These are phyloP conservation scores for Phasianus colchicus DNA, from an alignment of 2,113 vertebrate species.

Conservation along the genomic window DNA sequence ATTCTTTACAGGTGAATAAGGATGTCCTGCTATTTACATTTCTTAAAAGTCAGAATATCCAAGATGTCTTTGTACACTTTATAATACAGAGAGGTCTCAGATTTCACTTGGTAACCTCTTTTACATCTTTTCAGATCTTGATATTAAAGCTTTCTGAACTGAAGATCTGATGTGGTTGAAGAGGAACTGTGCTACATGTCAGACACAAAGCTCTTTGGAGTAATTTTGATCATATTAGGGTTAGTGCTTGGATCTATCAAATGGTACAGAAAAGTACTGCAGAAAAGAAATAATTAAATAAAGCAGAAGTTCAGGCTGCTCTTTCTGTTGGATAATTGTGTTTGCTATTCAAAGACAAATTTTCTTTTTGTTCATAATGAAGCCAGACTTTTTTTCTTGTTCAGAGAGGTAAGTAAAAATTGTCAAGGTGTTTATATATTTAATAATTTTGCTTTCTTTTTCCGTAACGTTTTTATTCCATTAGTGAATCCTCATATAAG, in stretches of 20 bases:
- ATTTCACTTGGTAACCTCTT: not conserved
- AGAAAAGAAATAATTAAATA: constrained; percentile 11
- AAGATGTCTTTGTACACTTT: not conserved
- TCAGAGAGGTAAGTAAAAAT: not conserved
- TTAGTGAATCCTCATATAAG: not conserved
- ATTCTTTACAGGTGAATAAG: not conserved
- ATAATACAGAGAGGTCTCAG: not conserved
- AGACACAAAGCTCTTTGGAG: not conserved
- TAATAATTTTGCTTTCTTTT: not conserved
- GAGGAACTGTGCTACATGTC: not conserved
- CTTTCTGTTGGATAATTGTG: constrained; percentile 13
- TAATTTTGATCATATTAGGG: not conserved
- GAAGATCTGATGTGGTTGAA: not conserved
- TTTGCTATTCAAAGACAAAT: not conserved
- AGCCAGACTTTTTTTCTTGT: not conserved
- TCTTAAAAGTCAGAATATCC: not conserved
- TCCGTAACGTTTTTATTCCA: not conserved
- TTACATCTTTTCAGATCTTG: not conserved
- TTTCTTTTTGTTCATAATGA: not conserved
- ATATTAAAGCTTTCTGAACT: not conserved
- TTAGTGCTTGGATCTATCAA: not conserved
- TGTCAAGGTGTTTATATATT: not conserved
- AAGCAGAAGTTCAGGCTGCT: constrained; percentile 22
- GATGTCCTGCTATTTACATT: not conserved
- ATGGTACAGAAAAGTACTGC: not conserved